Base-by-base conservation (phyloP, 2,797 vertebrate genomes). In the Prionace glauca region DNA sequence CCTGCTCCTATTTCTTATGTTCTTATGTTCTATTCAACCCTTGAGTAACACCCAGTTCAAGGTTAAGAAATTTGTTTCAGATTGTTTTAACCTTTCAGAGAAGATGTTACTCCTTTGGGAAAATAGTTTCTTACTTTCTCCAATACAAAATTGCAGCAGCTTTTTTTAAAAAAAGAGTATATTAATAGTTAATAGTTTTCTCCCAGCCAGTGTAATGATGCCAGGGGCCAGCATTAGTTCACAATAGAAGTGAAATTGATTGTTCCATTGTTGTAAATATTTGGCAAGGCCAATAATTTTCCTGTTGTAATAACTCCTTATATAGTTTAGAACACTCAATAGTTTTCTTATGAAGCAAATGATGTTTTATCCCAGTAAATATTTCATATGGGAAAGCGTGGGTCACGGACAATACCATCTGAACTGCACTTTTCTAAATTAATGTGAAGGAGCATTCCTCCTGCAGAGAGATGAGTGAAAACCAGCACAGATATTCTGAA, bases 31-130 rank as follows among this genome's bases (percentile, higher is more conserved):
- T 91, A 65, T 65, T 91, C 56, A 65, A 91, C 32, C 26, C 88
- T n/a, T 65, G 32, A 91, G 88, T 62, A 91, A 91, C 32, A n/a
- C n/a, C 16, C 60, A 91, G 96, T 97, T 96, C 96, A 96, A 96
- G 97, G 96, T 96, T 96, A 97, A 97, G 97, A 97, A 97, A 96
- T 97, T 96, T 96, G 96, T 77, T 97, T 97, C 96, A 96, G 96
- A 96, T 96, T 96, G 96, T 96, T 97, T 96, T 96, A 97, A 96
- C 88, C 16, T 91, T 91, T 91, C 60, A n/a, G n/a, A 96, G 96
- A 96, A 97, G 95, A 95, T 65, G 92, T 96, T 96, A 86, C 96
- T 96, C 96, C 96, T 97, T 45, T 74, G 96, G 96, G 91, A 96
- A 96, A 96, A 96, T 96, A 96, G 96, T 96, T 96, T 96, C 96